phyloP scores from a whole-genome alignment of 2,797 vertebrate genomes.

The Ambastaia sidthimunki region DNA sequence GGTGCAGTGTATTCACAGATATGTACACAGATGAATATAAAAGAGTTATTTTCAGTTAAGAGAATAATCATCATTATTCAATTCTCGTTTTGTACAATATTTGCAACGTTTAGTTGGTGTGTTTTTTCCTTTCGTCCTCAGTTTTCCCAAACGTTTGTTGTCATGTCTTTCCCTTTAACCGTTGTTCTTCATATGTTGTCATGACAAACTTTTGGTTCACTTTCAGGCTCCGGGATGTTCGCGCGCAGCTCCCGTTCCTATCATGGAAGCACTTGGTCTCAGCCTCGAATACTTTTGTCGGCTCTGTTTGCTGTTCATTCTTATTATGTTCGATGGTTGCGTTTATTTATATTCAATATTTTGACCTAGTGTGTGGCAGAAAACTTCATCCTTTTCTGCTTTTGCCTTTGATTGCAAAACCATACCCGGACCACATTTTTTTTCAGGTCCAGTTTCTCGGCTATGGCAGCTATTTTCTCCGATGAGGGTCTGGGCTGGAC shows the following conservation, averaged over 20 bases:
- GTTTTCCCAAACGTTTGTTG: conserved; percentile 43
- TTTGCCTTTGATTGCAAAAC: conserved; percentile 95
- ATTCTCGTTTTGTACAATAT: conserved; percentile 79
- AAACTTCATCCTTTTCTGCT: conserved; percentile 96
- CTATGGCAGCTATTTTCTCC: conserved; percentile 92
- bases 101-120: conserved; percentile 66
- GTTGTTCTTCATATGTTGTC: conserved; percentile 38
- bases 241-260: conserved; percentile 63
- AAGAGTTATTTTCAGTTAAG: conserved; percentile 73
- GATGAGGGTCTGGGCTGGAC: conserved; percentile 91
- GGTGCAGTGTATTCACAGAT: conserved; percentile 83
- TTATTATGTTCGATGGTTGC: conserved; percentile 29
- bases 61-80: conserved; percentile 76
- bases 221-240: conserved; percentile 55
- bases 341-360: conserved; percentile 25
- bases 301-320: conserved; percentile 6
- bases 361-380: conserved; percentile 85
- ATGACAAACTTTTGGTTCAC: conserved; percentile 45
- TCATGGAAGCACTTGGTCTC: conserved; percentile 23
- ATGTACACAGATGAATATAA: conserved; percentile 87
- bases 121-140: conserved; percentile 41
- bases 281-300: conserved; percentile 43
- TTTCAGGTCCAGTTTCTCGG: conserved; percentile 93
- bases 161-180: not conserved
- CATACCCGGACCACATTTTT: conserved; percentile 94